Conservation (phyloP, 2,797 vertebrate genomes). For the Thripadectes ignobilis region DNA sequence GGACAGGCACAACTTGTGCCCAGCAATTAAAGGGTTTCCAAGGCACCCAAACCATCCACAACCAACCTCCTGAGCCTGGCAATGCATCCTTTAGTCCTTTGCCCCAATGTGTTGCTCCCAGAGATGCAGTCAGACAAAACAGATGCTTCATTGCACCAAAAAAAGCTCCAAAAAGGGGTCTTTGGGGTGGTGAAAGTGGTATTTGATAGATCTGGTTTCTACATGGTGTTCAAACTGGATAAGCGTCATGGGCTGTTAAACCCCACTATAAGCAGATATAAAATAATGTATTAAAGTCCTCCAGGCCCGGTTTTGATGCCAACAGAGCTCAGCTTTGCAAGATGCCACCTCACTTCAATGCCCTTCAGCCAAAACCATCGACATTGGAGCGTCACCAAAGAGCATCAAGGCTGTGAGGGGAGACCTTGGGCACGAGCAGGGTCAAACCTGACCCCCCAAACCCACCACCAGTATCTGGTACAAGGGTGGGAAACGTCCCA, state of each 20-base stretch:
- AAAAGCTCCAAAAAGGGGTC: fast-evolving
- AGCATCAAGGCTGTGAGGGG: fast-evolving
- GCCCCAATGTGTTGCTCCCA: fast-evolving
- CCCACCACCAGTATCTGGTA: background rate
- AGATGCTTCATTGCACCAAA: fast-evolving
- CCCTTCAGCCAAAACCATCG: background rate
- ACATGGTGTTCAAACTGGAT: fast-evolving
- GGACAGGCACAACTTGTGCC: fast-evolving
- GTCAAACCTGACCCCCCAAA: fast-evolving
- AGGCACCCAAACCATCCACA: background rate
- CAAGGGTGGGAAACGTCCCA: background rate
- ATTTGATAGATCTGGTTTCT: fast-evolving
- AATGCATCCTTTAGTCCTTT: fast-evolving
- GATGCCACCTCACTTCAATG: fast-evolving
- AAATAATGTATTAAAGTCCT: fast-evolving
- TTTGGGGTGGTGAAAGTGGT: fast-evolving
- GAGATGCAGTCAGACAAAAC: background rate
- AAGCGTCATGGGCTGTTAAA: background rate
- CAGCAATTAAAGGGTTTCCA: background rate
- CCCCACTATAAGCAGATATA: fast-evolving
- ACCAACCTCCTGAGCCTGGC: fast-evolving
- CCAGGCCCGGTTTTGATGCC: background rate
- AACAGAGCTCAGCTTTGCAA: background rate
- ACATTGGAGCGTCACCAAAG: fast-evolving
- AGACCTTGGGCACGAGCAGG: background rate